Percentiles rank a stretch among this genome's conserved stretches.
Evolutionary conservation across 1,140 invertebrate species (phyloP).

Genomic region (Druon quercuslanigerum): DNA sequence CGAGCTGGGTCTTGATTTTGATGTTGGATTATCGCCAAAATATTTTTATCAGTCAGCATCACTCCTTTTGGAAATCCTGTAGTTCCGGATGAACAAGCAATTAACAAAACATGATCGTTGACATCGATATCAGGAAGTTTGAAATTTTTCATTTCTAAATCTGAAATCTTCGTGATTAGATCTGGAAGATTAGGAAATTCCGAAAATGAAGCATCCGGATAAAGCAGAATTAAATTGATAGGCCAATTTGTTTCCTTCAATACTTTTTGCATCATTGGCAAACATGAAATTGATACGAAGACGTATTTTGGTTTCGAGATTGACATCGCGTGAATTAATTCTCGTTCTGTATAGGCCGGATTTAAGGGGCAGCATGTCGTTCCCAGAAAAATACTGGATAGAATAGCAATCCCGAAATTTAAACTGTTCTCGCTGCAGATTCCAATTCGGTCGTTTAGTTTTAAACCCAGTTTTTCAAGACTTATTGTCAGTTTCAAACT

Average conservation of each 20-base stretch:
- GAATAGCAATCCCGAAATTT: constrained; percentile 76
- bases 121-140: constrained; percentile 54
- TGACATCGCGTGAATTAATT: constrained; percentile 73
- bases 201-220: background rate
- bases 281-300: constrained; percentile 54
- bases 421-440: constrained; percentile 80
- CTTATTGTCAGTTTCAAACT: constrained; percentile 73
- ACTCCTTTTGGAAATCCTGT: constrained; percentile 88
- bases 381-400: constrained; percentile 77
- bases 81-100: constrained; percentile 82
- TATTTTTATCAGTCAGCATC: constrained; percentile 81
- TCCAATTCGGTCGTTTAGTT: constrained; percentile 77
- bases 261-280: constrained; percentile 36
- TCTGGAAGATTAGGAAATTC: constrained; percentile 40
- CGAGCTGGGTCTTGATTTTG: background rate
- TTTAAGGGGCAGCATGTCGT: constrained; percentile 77
- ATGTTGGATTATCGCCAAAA: constrained; percentile 66
- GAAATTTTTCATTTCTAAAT: constrained; percentile 39
- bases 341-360: constrained; percentile 58
- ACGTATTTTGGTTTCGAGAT: constrained; percentile 76
- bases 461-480: constrained; percentile 70
- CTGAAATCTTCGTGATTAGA: constrained; percentile 39
- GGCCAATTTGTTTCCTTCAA: constrained; percentile 48
- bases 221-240: constrained; percentile 50
- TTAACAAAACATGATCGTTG: constrained; percentile 66